Evolutionary conservation across 2,888 invertebrate genomes (phyloP), one percentile per base, ranked within the genome.

Genomic region (Chironomus tentans): DNA sequence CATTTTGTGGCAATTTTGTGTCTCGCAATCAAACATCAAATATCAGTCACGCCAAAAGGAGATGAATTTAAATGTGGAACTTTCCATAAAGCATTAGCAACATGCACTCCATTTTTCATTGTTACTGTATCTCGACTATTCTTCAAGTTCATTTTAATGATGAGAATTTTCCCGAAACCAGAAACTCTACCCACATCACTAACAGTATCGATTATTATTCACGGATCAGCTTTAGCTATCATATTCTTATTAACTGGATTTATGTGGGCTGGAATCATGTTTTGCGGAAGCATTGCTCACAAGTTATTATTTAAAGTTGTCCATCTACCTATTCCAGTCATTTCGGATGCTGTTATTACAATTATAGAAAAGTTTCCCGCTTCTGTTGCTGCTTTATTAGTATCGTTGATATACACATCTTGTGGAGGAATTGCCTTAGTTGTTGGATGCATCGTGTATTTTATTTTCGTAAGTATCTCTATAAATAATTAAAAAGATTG

Each of bases 371-470:
- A 88, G 79, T 84, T 92, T 48, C 94, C 94, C 0, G 83, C 90
- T 78, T 83, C 91, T 0, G 88, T 90, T 68, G 90, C 91, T 12
- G 86, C 87, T 0, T 82, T 88, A 2, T 83, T 93, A 0, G 82
- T 92, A 22, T 87, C 88, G 50, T 84, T 92, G 4, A 88, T 88
- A 18, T 85, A 89, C 13, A 83, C 88, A 13, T 89, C 92, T 0
- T 93, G 93, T 80, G 94, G 93, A 4, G 91, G 91, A 1, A 85
- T 93, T 5, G 88, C 91, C 0, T 84, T 94, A 72, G 84, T 86
- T 6, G 84, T 88, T 7, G 92, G 90, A 0, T 86, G 88, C 4
- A 84, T 88, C 0, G 89, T 91, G 81, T 92, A 92, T 81, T 89
- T 90, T 62, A 85, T 91, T 77, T 87, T 90, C 87, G 91, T 91